Evolutionary conservation across 2,113 vertebrate species (phyloP), one percentile per base, ranked within the genome.

Genomic region (Dicrurus megarhynchus): DNA sequence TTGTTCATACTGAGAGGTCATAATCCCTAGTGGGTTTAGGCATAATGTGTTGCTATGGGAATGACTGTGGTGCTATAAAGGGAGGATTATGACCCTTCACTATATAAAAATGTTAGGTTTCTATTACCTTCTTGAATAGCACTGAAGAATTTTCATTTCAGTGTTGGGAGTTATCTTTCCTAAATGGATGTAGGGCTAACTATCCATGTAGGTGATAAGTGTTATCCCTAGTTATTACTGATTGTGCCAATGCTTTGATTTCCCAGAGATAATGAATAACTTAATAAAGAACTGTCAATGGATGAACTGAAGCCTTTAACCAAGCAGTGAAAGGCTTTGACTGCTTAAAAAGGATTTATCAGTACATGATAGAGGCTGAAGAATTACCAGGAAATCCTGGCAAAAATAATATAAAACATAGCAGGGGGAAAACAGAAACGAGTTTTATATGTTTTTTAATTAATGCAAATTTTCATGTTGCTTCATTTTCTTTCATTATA

Each of bases 171-270:
- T 94, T 96, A 96, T 93, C 93, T 95, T 96, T 94, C 50, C 65
- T 95, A 95, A 97, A 95, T 89, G 73, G 50, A 95, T 95, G 67
- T 76, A 87, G 68, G 90, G 67, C 92, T 96, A 96, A 91, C 94
- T 94, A 41, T 84, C 89, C 88, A 60, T 89, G 83, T 75, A 96
- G 93, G 88, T 96, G 89, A 97, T 92, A 95, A 92, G 76, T 24
- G 49, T 94, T 97, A 97, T 93, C 93, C 83, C 44, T 67, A 87
- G 92, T 94, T 94, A 94, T 93, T 85, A 96, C 84, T 92, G 95
- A 92, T 97, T 95, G 89, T 95, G 94, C 77, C 73, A 92, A 53
- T 7, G 10, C 84, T 98, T 97, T 95, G 94, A 98, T 97, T 97
- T 95, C 74, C 44, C 26, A 83, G 81, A 95, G 89, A 96, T 95